Conservation (phyloP, 2,888 invertebrate genomes). For the Plebejus argus region DNA sequence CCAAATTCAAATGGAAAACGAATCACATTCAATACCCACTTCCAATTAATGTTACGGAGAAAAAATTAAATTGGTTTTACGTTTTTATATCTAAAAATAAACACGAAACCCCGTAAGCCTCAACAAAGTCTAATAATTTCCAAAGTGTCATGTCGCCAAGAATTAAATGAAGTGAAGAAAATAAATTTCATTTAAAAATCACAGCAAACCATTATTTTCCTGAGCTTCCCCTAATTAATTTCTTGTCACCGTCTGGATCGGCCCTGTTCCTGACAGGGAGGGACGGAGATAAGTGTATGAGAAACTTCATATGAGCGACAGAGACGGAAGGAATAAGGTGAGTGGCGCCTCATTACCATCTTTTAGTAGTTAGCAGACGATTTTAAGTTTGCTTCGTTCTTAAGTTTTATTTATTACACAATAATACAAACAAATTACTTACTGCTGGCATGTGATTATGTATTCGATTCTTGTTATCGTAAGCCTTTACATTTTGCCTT, state of each 20-base stretch:
- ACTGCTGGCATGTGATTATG: not conserved
- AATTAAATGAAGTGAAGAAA: conserved; percentile 79
- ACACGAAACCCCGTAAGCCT: conserved; percentile 50
- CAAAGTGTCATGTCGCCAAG: conserved; percentile 76
- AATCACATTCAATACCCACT: conserved; percentile 24
- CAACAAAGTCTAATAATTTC: conserved; percentile 74
- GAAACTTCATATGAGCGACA: conserved; percentile 42
- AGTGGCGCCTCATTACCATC: conserved; percentile 75
- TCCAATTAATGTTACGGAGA: conserved; percentile 31
- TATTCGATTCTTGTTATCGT: not conserved
- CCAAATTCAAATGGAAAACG: conserved; percentile 15
- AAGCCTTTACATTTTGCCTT: not conserved
- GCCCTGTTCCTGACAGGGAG: conserved; percentile 72
- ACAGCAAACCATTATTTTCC: conserved; percentile 77
- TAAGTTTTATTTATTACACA: conserved; percentile 66
- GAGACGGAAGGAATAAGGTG: conserved; percentile 62
- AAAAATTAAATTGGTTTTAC: conserved; percentile 40
- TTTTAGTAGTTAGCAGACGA: conserved; percentile 75
- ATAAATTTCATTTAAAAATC: conserved; percentile 81
- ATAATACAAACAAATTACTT: conserved; percentile 34
- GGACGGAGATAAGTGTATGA: conserved; percentile 51
- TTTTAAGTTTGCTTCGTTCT: conserved; percentile 68
- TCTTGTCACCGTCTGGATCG: conserved; percentile 78
- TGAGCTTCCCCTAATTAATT: conserved; percentile 78
- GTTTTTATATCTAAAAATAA: conserved; percentile 37